Percentiles rank a stretch among this genome's conserved stretches.
Conservation (phyloP, 2,888 invertebrate genomes). For the Patella depressa region DNA sequence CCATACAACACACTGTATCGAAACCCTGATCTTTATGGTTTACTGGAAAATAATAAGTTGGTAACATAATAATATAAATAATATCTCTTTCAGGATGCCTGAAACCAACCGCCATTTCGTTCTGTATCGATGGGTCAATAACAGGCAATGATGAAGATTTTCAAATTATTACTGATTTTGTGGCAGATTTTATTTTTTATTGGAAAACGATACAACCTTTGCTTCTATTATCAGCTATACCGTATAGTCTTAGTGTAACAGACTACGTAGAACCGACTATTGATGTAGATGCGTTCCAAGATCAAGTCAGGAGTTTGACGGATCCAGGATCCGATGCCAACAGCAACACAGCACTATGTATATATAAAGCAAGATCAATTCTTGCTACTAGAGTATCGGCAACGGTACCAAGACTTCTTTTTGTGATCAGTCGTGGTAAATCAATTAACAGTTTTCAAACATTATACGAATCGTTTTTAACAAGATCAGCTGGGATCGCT, state of each 20-base stretch:
- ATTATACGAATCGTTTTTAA: not conserved
- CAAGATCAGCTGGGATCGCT: not conserved
- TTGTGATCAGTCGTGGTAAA: not conserved
- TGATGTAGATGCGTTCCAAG: not conserved
- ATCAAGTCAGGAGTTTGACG: not conserved
- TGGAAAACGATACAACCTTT: not conserved
- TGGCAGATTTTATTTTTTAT: not conserved
- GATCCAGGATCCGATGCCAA: not conserved
- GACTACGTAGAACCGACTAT: not conserved
- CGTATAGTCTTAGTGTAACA: not conserved
- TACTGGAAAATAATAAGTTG: too few relatives aligned
- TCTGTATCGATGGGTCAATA: not conserved
- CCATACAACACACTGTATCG: too few relatives aligned
- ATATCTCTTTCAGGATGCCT: not conserved
- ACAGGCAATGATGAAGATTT: not conserved
- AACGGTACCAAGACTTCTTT: not conserved
- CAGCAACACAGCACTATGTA: not conserved
- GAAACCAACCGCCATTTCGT: not conserved
- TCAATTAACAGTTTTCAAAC: not conserved
- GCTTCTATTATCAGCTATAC: not conserved
- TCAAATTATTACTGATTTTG: not conserved
- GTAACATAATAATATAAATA: too few relatives aligned
- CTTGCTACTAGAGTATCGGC: not conserved
- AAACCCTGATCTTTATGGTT: too few relatives aligned
- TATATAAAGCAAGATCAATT: not conserved